Base-by-base conservation (phyloP, 2,797 vertebrate species). In the Silurus aristotelis region DNA sequence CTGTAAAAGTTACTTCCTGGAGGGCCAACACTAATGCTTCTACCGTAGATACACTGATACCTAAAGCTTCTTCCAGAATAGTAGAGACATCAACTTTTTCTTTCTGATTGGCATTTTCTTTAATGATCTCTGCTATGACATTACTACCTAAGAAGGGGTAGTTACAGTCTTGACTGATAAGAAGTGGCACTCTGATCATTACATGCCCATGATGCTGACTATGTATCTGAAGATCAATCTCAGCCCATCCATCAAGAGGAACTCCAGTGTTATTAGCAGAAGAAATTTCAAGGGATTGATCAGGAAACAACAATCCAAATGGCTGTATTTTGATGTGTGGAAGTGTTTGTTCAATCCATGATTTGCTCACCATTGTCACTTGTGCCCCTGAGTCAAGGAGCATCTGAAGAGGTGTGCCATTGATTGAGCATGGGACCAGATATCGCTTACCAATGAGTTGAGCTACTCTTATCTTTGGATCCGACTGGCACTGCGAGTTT, bases 361-460 rank as follows among this genome's bases (percentile, higher is more conserved):
- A 14, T 13, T 9, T 82, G 1, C 66, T 9, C 17, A 38, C 52
- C 0, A 60, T 71, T 12, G 52, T 71, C 27, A 82, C 80, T 22
- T 82, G 67, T 12, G 19, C 67, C 5, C 66, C 52, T 38, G 68
- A 83, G 5, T 83, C 68, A 9, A 85, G 75, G 1, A 31, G 31
- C 31, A 31, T 31, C 31, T 31, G 31, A 31, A 31, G 31, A 31
- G 31, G 31, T 31, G 31, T 2, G 31, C 48, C 78, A 70, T 77
- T 85, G 2, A 84, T 31, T 2, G 48, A 15, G 22, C 67, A 67
- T 0, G 61, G 5, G 9, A 48, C 48, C 80, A 86, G 27, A 48
- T 4, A 48, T 31, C 64, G 2, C 48, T 70, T 83, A 6, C 85
- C 81, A 13, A 87, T 87, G 5, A 83, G 56, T 20, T 87, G 56